Evolutionary conservation across 2,113 vertebrate genomes (phyloP).

Genomic region (Halichoerus grypus): DNA sequence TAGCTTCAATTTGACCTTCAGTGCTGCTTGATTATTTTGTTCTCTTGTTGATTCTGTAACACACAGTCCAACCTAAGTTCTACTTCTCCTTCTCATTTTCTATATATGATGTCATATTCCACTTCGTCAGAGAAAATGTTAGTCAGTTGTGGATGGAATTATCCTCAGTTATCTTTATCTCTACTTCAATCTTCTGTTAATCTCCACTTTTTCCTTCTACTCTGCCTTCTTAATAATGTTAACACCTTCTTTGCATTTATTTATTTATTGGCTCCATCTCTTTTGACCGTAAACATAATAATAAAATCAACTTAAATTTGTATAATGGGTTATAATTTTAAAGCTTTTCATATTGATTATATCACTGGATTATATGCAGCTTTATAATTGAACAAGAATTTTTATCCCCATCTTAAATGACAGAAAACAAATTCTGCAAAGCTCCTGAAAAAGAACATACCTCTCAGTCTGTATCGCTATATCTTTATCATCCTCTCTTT

Average conservation of each 20-base stretch:
- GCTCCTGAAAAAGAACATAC: neutral
- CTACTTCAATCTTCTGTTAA: neutral
- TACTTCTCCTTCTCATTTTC: neutral
- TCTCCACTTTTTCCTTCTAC: neutral
- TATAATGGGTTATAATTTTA: neutral
- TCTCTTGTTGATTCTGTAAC: neutral
- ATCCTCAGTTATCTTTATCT: neutral
- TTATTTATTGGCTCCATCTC: neutral
- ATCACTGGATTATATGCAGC: neutral
- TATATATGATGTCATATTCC: neutral
- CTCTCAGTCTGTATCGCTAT: neutral
- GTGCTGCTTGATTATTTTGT: neutral
- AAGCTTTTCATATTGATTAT: neutral
- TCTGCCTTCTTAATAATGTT: neutral
- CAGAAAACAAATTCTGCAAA: neutral
- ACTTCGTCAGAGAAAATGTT: neutral
- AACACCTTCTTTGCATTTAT: neutral
- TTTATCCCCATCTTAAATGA: neutral
- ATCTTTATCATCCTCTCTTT: neutral
- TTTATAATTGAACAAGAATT: neutral
- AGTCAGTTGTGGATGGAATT: neutral
- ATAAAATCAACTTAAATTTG: neutral
- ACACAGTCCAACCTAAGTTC: neutral
- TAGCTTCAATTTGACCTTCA: neutral
- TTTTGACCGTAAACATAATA: neutral